Base-by-base conservation (phyloP, 2,797 vertebrate species). In the Liparis tanakae region DNA sequence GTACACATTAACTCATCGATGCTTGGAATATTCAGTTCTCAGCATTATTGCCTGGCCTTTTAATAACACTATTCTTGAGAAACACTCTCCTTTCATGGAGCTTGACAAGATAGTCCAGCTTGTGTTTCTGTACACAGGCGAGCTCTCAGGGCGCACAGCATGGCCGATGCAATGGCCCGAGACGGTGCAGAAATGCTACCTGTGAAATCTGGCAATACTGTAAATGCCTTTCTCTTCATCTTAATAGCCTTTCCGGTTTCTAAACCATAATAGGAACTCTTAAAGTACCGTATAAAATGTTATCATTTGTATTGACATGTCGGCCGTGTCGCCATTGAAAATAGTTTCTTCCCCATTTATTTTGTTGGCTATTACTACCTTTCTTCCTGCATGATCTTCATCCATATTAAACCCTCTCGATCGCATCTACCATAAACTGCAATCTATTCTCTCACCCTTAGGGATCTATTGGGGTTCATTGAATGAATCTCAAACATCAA, bases 401-500 rank as follows among this genome's bases (percentile, higher is more conserved):
- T 77, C 72, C 75, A 70, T 64, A 82, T 81, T 70, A 84, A 76
- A 81, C 65, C 39, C 59, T 51, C 54, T 72, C 74, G 62, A 64
- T 82, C 76, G 68, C 72, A 76, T 84, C 70, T 70, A 68, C 77
- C 70, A 58, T 76, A 80, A 75, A 70, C 67, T 46, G 69, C 70
- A 72, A 74, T 55, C 78, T 70, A 66, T 84, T 73, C 72, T 70
- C 74, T 69, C 54, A 25, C 59, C 87, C 85, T 78, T 22, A 34
- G 75, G 87, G 76, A 78, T 88, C 73, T 82, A 76, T 62, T 58
- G 75, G 75, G 83, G 59, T 82, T 88, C 87, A 81, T 62, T 85
- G 87, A 87, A 87, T 85, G 90, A 85, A 90, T 92, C 82, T 89
- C 85, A 86, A 88, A 86, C 84, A 91, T 90, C 83, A 86, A 76